These are phyloP conservation scores for Rhynchonycteris naso DNA, from an alignment of 2,797 vertebrate species.

Conservation along the genomic window DNA sequence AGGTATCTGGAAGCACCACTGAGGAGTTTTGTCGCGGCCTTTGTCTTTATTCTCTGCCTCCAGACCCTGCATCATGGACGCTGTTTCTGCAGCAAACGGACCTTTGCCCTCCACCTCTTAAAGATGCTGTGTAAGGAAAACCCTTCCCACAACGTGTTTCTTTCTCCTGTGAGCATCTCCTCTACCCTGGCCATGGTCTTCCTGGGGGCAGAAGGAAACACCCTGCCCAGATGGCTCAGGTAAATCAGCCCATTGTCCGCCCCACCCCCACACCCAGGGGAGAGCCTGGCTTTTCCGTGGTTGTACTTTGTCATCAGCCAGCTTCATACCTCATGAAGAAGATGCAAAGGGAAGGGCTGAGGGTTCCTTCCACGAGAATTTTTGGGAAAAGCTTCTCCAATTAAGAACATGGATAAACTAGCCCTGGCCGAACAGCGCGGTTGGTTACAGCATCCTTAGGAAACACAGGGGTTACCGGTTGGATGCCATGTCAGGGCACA, in stretches of 20 bases:
- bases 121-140: constrained; percentile 83
- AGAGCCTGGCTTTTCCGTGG: accelerated
- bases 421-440: too few relatives aligned
- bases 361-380: neutral
- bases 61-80: too few relatives aligned
- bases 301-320: neutral
- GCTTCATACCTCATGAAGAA: neutral
- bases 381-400: neutral
- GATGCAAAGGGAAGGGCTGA: neutral
- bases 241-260: constrained; percentile 68
- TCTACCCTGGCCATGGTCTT: constrained; percentile 91
- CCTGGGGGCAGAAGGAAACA: constrained; percentile 88
- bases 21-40: too few relatives aligned
- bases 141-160: constrained; percentile 87
- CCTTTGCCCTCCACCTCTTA: constrained; percentile 84
- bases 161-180: constrained; percentile 90
- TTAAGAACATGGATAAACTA: too few relatives aligned
- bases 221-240: constrained; percentile 90
- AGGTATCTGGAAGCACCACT: too few relatives aligned
- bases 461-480: too few relatives aligned
- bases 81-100: too few relatives aligned
- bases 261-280: too few relatives aligned
- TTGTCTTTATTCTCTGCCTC: too few relatives aligned
- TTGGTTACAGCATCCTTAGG: too few relatives aligned
- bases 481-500: too few relatives aligned